phyloP scores from a whole-genome alignment of 2,888 invertebrate species.

The Torymus auratus region DNA sequence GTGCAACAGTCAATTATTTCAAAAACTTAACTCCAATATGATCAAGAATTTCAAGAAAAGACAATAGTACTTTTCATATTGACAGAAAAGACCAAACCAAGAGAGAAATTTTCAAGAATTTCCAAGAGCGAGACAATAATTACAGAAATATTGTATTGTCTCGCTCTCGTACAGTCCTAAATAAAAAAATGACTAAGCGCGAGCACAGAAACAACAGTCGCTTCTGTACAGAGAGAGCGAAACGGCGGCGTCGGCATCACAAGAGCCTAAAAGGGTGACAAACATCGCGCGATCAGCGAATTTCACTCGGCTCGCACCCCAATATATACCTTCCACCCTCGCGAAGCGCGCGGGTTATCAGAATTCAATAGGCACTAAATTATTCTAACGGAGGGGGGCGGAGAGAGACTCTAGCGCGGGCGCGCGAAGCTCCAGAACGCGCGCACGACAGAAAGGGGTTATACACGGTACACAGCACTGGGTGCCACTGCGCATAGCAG shows the following conservation, averaged over 20 bases:
- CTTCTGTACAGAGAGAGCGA: no score
- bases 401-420: background rate
- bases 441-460: background rate
- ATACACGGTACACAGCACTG: background rate
- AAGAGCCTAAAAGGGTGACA: background rate
- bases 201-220: no score
- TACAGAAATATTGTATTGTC: no score
- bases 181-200: background rate
- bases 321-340: background rate
- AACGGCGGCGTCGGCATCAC: no score
- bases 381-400: conserved; percentile 39
- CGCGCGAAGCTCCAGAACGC: background rate
- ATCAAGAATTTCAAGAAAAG: no score
- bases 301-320: conserved; percentile 25
- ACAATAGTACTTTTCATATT: no score
- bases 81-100: no score
- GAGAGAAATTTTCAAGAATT: no score
- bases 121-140: no score
- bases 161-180: no score
- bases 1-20: no score
- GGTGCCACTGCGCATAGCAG: conserved; percentile 7
- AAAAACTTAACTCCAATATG: no score
- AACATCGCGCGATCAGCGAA: conserved; percentile 30
- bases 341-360: conserved; percentile 53
- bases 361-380: conserved; percentile 58